These are phyloP conservation scores for Perodicticus potto DNA, from an alignment of 2,797 vertebrate species.

Conservation along the genomic window DNA sequence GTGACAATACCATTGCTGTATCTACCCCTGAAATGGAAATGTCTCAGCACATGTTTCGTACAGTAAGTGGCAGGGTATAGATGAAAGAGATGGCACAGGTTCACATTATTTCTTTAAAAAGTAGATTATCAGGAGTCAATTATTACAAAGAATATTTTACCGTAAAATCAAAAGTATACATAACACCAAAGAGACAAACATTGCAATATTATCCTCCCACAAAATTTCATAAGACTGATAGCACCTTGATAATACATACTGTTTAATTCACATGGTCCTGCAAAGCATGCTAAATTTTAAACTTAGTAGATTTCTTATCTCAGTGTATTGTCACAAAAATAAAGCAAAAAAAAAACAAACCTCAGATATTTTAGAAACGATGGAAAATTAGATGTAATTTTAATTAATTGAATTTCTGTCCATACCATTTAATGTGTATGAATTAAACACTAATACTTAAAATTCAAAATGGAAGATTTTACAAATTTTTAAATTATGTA, in stretches of 20 bases:
- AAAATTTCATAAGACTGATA: slow-evolving; percentile 21
- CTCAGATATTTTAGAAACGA: not conserved
- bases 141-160: slow-evolving; percentile 75
- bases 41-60: slow-evolving; percentile 65
- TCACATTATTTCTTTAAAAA: slow-evolving; percentile 79
- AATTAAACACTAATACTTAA: slow-evolving; percentile 16
- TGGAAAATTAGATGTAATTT: not conserved
- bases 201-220: not conserved
- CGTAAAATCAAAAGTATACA: slow-evolving; percentile 77
- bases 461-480: slow-evolving; percentile 1
- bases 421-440: not conserved
- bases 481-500: slow-evolving; percentile 18
- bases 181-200: slow-evolving; percentile 65
- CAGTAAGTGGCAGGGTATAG: slow-evolving; percentile 71
- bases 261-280: not conserved
- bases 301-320: slow-evolving; percentile 37
- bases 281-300: slow-evolving; percentile 54
- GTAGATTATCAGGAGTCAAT: slow-evolving; percentile 79
- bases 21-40: slow-evolving; percentile 77
- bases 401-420: slow-evolving; percentile 22
- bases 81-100: slow-evolving; percentile 82
- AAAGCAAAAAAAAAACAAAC: not conserved
- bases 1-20: slow-evolving; percentile 42
- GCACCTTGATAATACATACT: slow-evolving; percentile 30
- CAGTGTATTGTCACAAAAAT: slow-evolving; percentile 21